phyloP scores from a whole-genome alignment of 2,888 invertebrate species.

The Himalopsyche japonica region DNA sequence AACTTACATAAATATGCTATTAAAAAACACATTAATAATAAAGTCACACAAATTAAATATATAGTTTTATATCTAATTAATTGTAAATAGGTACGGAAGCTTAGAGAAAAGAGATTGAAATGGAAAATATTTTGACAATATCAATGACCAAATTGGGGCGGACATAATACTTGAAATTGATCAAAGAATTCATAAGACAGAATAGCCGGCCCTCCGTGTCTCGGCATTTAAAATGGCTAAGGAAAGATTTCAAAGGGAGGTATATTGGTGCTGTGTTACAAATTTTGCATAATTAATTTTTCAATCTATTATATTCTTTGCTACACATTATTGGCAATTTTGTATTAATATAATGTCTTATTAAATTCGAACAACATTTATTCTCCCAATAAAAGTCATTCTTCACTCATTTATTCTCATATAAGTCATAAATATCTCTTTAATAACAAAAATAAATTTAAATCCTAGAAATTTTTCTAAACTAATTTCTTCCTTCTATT shows the following conservation, averaged over 20 bases:
- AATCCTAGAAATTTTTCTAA: not conserved
- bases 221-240: too few relatives aligned
- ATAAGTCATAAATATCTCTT: not conserved
- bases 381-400: not conserved
- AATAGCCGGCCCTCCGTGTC: too few relatives aligned
- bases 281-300: too few relatives aligned
- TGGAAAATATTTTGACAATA: too few relatives aligned
- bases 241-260: too few relatives aligned
- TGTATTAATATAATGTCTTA: not conserved
- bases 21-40: not conserved
- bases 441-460: not conserved
- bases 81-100: not conserved
- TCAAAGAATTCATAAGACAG: too few relatives aligned
- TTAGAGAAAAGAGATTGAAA: not conserved
- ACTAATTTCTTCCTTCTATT: slow-evolving; percentile 51
- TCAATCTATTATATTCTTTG: too few relatives aligned
- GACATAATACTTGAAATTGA: too few relatives aligned
- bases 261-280: too few relatives aligned
- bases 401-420: not conserved
- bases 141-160: too few relatives aligned
- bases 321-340: not conserved
- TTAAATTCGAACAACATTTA: not conserved
- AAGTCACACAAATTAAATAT: not conserved
- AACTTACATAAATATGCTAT: not conserved
- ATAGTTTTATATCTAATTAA: not conserved